phyloP scores from a whole-genome alignment of 53 echinoderm and acorn worm species.

The Mesocentrotus franciscanus region DNA sequence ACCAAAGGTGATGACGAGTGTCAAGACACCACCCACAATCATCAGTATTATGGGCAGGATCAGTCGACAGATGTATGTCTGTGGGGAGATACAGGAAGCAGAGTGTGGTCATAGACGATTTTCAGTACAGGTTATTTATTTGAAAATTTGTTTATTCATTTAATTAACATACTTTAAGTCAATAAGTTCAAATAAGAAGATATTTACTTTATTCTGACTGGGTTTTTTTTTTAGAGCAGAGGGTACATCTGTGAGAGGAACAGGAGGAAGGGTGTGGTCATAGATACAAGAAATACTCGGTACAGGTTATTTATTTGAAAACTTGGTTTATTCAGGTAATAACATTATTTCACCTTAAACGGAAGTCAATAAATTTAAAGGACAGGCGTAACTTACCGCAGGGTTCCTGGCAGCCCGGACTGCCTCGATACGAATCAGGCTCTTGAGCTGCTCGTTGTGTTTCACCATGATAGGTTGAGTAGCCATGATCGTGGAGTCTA shows the following conservation, averaged over 20 bases:
- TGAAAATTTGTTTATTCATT: too few species aligned
- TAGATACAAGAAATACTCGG: too few species aligned
- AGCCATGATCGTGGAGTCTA: constrained; percentile 71
- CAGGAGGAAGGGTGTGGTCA: background rate
- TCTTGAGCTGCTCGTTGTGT: constrained; percentile 55
- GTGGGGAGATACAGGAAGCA: background rate
- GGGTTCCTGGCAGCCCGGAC: constrained; percentile 54
- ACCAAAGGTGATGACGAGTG: constrained; percentile 58
- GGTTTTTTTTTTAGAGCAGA: too few species aligned
- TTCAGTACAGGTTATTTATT: too few species aligned
- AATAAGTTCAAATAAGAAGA: too few species aligned
- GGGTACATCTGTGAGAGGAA: constrained; percentile 66
- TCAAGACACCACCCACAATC: constrained; percentile 67
- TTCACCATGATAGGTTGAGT: constrained; percentile 57
- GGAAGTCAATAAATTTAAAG: too few species aligned
- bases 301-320: too few species aligned
- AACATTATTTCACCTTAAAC: too few species aligned
- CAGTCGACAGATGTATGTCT: constrained; percentile 78
- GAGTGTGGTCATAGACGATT: background rate
- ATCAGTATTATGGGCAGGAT: constrained; percentile 71
- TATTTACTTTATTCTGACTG: too few species aligned
- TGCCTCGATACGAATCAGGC: background rate
- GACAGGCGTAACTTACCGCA: constrained; percentile 49
- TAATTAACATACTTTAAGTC: too few species aligned
- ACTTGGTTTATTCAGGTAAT: too few species aligned